phyloP scores from a whole-genome alignment of 2,888 invertebrate genomes.

The Beris chalybata region DNA sequence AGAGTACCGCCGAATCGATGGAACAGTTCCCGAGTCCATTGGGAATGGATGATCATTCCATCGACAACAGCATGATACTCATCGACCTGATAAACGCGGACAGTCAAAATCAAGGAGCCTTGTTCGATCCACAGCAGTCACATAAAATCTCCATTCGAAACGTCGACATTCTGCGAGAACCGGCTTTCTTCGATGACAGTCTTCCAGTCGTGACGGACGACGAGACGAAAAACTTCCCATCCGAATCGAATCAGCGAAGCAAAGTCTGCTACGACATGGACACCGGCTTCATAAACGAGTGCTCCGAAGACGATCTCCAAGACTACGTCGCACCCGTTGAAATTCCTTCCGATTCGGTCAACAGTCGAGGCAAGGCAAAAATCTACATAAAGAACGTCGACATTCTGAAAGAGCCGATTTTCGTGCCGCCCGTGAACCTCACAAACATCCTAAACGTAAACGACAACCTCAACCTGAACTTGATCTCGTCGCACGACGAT shows the following conservation, averaged over 20 bases:
- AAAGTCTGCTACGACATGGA: slow-evolving; percentile 27
- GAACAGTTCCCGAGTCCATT: slow-evolving; percentile 1
- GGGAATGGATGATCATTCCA: slow-evolving; percentile 8
- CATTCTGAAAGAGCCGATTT: slow-evolving; percentile 51
- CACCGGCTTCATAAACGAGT: slow-evolving; percentile 7
- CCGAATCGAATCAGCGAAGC: not conserved
- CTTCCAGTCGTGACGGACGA: not conserved
- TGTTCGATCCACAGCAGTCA: not conserved
- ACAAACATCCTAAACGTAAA: slow-evolving; percentile 38
- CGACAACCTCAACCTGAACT: slow-evolving; percentile 40
- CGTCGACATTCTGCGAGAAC: slow-evolving; percentile 52
- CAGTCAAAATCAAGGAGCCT: slow-evolving; percentile 5
- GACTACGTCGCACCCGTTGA: not conserved
- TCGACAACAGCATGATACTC: slow-evolving; percentile 35
- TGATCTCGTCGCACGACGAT: slow-evolving; percentile 18
- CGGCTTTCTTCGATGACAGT: slow-evolving; percentile 41
- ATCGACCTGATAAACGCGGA: slow-evolving; percentile 38
- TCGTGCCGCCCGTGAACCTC: slow-evolving; percentile 44
- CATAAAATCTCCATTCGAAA: slow-evolving; percentile 54
- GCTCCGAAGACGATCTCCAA: not conserved
- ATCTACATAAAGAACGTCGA: slow-evolving; percentile 56
- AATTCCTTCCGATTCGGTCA: not conserved
- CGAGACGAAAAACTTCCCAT: too few species aligned
- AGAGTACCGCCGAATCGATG: slow-evolving; percentile 1
- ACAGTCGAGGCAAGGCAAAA: slow-evolving; percentile 43